phyloP scores from a whole-genome alignment of 2,797 vertebrate species.

The Gila robusta region DNA sequence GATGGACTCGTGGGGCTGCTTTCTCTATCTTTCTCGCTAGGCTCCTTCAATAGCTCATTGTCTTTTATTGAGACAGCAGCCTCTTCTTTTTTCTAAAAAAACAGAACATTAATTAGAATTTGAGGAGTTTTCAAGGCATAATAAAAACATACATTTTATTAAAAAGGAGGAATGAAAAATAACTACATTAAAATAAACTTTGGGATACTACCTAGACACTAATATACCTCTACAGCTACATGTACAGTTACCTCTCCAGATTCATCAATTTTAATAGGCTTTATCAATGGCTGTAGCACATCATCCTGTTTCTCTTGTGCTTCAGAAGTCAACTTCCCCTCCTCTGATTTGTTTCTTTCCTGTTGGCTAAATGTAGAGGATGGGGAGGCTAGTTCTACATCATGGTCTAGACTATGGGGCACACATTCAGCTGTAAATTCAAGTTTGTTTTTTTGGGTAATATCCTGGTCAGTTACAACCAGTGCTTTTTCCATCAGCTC shows the following conservation, averaged over 20 bases:
- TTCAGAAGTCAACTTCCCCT: slow-evolving; percentile 57
- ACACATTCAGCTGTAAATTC: slow-evolving; percentile 6
- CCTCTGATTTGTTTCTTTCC: slow-evolving; percentile 55
- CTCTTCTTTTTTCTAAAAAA: slow-evolving; percentile 52
- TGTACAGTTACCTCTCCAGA: slow-evolving; percentile 77
- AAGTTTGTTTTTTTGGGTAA: slow-evolving; percentile 54
- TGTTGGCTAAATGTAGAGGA: slow-evolving; percentile 63
- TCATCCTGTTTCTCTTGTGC: slow-evolving; percentile 65
- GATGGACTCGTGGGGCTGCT: slow-evolving; percentile 89
- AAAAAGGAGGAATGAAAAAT: not conserved
- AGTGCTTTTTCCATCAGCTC: slow-evolving; percentile 17
- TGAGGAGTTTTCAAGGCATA: not conserved
- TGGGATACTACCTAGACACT: not conserved
- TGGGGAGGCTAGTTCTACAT: slow-evolving; percentile 49
- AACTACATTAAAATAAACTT: not conserved
- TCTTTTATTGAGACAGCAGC: slow-evolving; percentile 80
- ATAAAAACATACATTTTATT: not conserved
- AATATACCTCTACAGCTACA: slow-evolving; percentile 54
- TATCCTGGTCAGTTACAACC: slow-evolving; percentile 24
- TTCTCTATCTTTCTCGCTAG: slow-evolving; percentile 82
- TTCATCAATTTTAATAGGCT: slow-evolving; percentile 73
- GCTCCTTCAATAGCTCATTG: slow-evolving; percentile 81
- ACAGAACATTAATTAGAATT: slow-evolving; percentile 26
- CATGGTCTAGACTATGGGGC: slow-evolving; percentile 29
- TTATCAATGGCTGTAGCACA: slow-evolving; percentile 65